These are phyloP conservation scores for Campoplex capitator DNA, from an alignment of 2,888 invertebrate species.

Conservation along the genomic window DNA sequence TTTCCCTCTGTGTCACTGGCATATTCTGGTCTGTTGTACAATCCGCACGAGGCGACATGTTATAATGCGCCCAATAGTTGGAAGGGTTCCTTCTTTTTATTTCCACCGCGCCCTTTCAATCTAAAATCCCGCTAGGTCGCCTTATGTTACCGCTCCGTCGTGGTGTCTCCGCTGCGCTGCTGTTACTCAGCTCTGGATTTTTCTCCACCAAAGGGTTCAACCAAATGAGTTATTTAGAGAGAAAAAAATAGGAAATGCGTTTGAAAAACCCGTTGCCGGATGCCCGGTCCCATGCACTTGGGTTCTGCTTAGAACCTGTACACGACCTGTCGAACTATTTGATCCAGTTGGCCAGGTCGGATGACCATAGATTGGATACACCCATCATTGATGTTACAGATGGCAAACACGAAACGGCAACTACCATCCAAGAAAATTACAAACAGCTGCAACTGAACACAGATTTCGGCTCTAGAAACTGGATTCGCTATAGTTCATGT, in stretches of 20 bases:
- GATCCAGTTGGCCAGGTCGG: not conserved
- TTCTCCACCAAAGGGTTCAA: slow-evolving; percentile 23
- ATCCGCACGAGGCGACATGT: slow-evolving; percentile 71
- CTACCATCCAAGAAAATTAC: not conserved
- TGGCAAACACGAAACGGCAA: not conserved
- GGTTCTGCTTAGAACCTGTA: not conserved
- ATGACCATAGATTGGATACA: not conserved
- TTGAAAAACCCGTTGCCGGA: slow-evolving; percentile 7
- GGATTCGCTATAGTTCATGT: not conserved
- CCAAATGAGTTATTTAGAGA: slow-evolving; percentile 2
- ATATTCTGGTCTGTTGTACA: slow-evolving; percentile 34
- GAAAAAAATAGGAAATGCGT: slow-evolving; percentile 24
- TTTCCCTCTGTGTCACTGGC: slow-evolving; percentile 63
- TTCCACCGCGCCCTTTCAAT: slow-evolving; percentile 64
- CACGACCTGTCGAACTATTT: not conserved
- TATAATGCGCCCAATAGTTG: slow-evolving; percentile 69
- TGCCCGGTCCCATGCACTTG: not conserved
- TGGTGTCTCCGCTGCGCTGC: slow-evolving; percentile 59
- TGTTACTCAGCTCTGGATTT: slow-evolving; percentile 48
- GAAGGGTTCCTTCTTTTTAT: slow-evolving; percentile 74
- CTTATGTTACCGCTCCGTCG: slow-evolving; percentile 75
- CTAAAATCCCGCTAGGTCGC: slow-evolving; percentile 72
- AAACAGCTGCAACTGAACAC: not conserved
- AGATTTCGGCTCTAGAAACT: not conserved
- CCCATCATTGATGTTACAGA: not conserved